These are phyloP conservation scores for Galeopsomyia nigrocyanea DNA, from an alignment of 2,888 invertebrate species.

Conservation along the genomic window DNA sequence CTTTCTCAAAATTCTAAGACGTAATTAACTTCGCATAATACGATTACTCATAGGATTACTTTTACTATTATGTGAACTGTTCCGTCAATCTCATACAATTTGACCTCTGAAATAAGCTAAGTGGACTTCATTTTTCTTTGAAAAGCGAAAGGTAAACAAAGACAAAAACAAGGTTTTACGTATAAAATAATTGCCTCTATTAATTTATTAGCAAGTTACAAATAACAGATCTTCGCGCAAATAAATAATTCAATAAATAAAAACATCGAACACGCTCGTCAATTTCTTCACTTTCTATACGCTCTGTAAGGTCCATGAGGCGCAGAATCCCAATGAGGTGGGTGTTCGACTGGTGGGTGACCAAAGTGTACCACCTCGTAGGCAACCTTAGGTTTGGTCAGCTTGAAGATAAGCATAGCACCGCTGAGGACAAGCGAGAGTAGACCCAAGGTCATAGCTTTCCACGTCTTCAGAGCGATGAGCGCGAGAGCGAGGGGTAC, in stretches of 20 bases:
- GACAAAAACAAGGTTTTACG: slow-evolving; percentile 16
- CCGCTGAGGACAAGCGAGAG: slow-evolving; percentile 87
- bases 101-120: too few species aligned
- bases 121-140: slow-evolving; percentile 4
- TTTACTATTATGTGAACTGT: too few species aligned
- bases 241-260: slow-evolving; percentile 43
- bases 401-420: slow-evolving; percentile 88
- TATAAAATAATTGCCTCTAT: too few species aligned
- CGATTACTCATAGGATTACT: too few species aligned
- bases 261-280: slow-evolving; percentile 44
- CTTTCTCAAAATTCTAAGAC: too few species aligned
- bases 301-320: slow-evolving; percentile 66
- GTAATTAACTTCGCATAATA: not conserved
- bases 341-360: slow-evolving; percentile 77
- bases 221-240: slow-evolving; percentile 26
- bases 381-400: slow-evolving; percentile 89
- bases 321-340: slow-evolving; percentile 67
- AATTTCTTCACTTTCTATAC: slow-evolving; percentile 59
- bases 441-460: slow-evolving; percentile 87
- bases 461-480: slow-evolving; percentile 91
- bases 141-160: slow-evolving; percentile 1
- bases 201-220: too few species aligned
- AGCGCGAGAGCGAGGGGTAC: slow-evolving; percentile 85
- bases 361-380: slow-evolving; percentile 90
- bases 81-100: too few species aligned